Conservation (phyloP, 1,140 invertebrate species). For the Agrilus planipennis region DNA sequence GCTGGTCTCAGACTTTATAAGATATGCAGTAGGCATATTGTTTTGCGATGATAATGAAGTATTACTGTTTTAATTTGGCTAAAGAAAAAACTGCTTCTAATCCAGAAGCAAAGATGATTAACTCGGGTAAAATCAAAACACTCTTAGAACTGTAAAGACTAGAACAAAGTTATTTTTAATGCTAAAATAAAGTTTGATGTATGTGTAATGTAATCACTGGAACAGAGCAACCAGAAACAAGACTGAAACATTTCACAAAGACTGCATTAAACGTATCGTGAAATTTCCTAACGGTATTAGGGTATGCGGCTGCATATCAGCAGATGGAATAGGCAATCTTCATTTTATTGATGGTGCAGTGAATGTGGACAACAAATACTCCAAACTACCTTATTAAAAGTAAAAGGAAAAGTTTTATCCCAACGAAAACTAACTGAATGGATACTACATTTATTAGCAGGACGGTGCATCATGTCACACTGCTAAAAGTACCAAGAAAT, state of each 20-base stretch:
- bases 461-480: slow-evolving; percentile 15
- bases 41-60: no score
- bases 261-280: slow-evolving; percentile 13
- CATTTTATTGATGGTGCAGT: slow-evolving; percentile 13
- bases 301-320: slow-evolving; percentile 14
- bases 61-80: no score
- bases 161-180: slow-evolving; percentile 18
- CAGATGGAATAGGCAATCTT: slow-evolving; percentile 8
- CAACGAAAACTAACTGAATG: slow-evolving; percentile 7
- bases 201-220: slow-evolving; percentile 11
- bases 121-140: slow-evolving; percentile 9
- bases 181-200: slow-evolving; percentile 24
- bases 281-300: slow-evolving; percentile 14
- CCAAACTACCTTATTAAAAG: slow-evolving; percentile 9
- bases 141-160: slow-evolving; percentile 9
- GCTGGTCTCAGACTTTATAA: no score
- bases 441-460: slow-evolving; percentile 15
- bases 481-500: slow-evolving; percentile 16
- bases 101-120: slow-evolving; percentile 9
- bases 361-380: slow-evolving; percentile 18
- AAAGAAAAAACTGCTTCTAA: no score
- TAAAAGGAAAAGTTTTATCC: no score
- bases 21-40: no score
- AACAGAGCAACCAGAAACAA: slow-evolving; percentile 11
- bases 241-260: slow-evolving; percentile 10